Evolutionary conservation across 2,888 invertebrate species (phyloP).

Genomic region (Spatulosminthurus flaviceps): DNA sequence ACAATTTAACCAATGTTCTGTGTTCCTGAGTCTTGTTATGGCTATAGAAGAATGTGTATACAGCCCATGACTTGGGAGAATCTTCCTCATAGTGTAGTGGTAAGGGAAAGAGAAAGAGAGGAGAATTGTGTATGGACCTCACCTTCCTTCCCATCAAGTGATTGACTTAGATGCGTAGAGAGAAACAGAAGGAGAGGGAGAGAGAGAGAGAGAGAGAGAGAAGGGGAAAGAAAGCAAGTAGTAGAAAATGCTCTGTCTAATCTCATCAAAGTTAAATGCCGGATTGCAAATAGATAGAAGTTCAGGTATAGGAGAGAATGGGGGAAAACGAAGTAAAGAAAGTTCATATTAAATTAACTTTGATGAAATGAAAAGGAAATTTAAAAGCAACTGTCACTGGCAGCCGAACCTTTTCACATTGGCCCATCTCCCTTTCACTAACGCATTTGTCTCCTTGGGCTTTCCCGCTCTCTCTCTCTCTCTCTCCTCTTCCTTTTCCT

Average conservation of each 20-base stretch:
- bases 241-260: conserved; percentile 36
- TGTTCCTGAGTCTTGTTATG: no score
- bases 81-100: no score
- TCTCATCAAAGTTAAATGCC: conserved; percentile 42
- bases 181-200: no score
- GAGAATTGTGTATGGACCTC: background rate
- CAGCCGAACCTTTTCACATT: background rate
- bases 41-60: no score
- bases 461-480: no score
- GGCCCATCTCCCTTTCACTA: background rate
- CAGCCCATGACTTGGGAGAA: no score
- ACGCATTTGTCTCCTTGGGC: background rate
- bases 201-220: no score
- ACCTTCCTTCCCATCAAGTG: conserved; percentile 27
- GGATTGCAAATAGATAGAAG: conserved; percentile 29
- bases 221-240: conserved; percentile 28
- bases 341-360: conserved; percentile 30
- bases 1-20: no score
- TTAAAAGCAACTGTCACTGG: conserved; percentile 27
- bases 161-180: background rate
- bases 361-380: conserved; percentile 28
- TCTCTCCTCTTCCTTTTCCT: no score
- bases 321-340: background rate
- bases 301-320: background rate
- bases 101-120: no score